Evolutionary conservation across 1,140 invertebrate species (phyloP).

Genomic region (Antheraea mylitta): DNA sequence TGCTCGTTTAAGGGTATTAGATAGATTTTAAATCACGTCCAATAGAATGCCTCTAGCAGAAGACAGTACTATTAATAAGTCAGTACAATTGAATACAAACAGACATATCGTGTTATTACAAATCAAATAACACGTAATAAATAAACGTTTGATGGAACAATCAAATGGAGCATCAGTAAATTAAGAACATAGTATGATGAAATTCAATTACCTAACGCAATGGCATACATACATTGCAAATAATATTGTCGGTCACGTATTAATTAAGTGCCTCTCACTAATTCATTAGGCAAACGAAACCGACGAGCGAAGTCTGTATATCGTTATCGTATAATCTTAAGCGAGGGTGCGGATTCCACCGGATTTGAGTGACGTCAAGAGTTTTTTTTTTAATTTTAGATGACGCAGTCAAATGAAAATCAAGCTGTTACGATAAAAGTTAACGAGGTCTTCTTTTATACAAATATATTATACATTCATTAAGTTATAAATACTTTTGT

Average conservation of each 20-base stretch:
- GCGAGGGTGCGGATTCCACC: not conserved
- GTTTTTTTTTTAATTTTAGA: not conserved
- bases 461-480: not conserved
- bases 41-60: too few relatives aligned
- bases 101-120: not conserved
- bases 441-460: not conserved
- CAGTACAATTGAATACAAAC: not conserved
- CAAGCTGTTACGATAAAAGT: not conserved
- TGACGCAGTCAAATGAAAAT: not conserved
- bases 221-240: not conserved
- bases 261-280: not conserved
- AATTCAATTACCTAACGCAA: not conserved
- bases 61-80: not conserved
- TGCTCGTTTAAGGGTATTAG: too few relatives aligned
- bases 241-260: not conserved
- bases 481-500: not conserved
- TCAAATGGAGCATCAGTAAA: slow-evolving; percentile 1
- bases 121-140: not conserved
- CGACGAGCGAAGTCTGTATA: not conserved
- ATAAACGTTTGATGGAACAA: not conserved
- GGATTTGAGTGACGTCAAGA: not conserved
- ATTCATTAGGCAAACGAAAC: slow-evolving; percentile 1
- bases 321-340: not conserved
- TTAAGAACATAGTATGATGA: not conserved
- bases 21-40: too few relatives aligned